Base-by-base conservation (phyloP, 2,113 vertebrate genomes). In the Pelecanus crispus region DNA sequence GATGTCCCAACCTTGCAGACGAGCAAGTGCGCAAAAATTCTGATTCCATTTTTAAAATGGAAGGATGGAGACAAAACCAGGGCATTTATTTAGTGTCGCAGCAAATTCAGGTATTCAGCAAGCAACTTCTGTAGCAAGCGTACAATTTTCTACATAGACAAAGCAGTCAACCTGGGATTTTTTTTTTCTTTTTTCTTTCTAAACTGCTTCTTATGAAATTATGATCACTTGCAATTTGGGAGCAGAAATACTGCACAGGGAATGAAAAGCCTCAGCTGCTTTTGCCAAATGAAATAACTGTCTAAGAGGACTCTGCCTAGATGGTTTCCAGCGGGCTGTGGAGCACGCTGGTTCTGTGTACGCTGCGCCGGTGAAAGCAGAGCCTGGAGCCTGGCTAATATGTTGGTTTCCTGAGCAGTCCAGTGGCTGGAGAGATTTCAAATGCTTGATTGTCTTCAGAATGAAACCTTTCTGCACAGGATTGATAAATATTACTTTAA, bases 241-340 rank as follows among this genome's bases (percentile, higher is more conserved):
- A 90, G n/a, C 44, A 84, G 63, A 80, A 92, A 74, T 63, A 53
- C 63, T 52, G 66, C 47, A 42, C n/a, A 40, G 83, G 36, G 67
- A 85, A 71, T 50, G 49, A 85, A 85, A 93, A 86, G 31, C 32
- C 59, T 83, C 62, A 77, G 66, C 87, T 88, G 86, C 62, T 95
- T 78, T 92, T 96, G 67, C 28, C 8, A 85, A 79, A 65, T 82
- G 70, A 90, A 93, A 78, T 92, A 77, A 45, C 32, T 62, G 24
- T 47, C 65, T 72, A 32, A 80, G 88, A 88, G 72, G 53, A 34
- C 50, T 75, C 62, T 81, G 84, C 55, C 17, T 31, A 71, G 58
- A 25, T 0, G 3, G 17, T 32, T 79, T 93, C 62, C 81, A 62
- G 62, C 42, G 56, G 80, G 59, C n/a, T 87, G 50, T 20, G 6